Base-by-base conservation (phyloP, 2,888 invertebrate species). In the Noctua pronuba region DNA sequence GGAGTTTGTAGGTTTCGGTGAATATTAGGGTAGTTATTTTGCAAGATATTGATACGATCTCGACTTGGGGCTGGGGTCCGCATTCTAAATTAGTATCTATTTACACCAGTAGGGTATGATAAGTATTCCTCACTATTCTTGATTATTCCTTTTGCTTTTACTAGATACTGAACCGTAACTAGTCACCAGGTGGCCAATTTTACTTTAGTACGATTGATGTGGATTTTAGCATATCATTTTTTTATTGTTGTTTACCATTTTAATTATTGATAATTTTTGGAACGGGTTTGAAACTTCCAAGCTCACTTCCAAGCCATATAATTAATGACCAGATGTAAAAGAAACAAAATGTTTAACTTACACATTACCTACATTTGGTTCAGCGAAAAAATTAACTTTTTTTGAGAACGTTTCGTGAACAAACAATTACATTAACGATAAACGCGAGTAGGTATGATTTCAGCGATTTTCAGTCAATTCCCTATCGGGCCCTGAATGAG, bases 401-500 rank as follows among this genome's bases (percentile, higher is more conserved):
- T 31, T 31, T 8, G 1, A 31, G 2, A 11, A 38, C 3, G 7
- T 64, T 28, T 16, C 11, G 10, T 24, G 41, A 41, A 71, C 60
- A 73, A 82, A 73, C 70, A 82, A 73, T 81, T 67, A 81, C 31
- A n/a, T 41, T 77, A 38, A 16, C 31, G 24, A 62, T 69, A 18
- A 69, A 67, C 3, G 46, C 16, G 38, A 55, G 46, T 62, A 46
- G 65, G 41, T 79, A 78, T 67, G 55, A 67, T 82, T 74, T 79
- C 58, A 58, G 41, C 49, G 68, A 71, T 72, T 72, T 67, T 41
- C 67, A 77, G 62, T 67, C 71, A 73, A 79, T 79, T 84, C 76
- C 65, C 55, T 60, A 58, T 66, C 75, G 77, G 24, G 18, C 28
- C 16, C 77, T 68, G 65, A 78, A 76, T 73, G 69, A 77, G 79